These are phyloP conservation scores for Euborellia annulipes DNA, from an alignment of 1,140 invertebrate species.

Conservation along the genomic window DNA sequence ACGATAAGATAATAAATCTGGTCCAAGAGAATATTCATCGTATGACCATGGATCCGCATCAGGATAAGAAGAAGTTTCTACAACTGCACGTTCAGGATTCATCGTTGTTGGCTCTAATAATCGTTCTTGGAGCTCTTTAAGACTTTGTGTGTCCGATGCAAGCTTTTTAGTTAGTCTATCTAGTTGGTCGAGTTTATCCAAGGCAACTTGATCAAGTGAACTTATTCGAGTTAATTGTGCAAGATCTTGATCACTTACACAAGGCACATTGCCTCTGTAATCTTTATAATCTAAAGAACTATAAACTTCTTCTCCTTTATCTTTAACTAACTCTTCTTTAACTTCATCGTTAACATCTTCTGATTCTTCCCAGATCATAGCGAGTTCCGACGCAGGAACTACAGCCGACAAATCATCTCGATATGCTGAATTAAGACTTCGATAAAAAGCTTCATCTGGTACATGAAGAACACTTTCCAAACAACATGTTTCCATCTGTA, in stretches of 20 bases:
- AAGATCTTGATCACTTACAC: conserved; percentile 59
- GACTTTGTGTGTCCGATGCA: conserved; percentile 59
- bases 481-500: conserved; percentile 22
- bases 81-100: no score
- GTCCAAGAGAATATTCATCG: no score
- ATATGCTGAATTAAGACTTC: conserved; percentile 73
- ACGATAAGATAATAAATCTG: no score
- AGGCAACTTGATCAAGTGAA: conserved; percentile 54
- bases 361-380: conserved; percentile 64
- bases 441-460: conserved; percentile 75
- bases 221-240: conserved; percentile 55
- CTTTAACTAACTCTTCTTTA: conserved; percentile 21
- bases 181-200: conserved; percentile 61
- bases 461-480: conserved; percentile 20
- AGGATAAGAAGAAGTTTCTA: no score
- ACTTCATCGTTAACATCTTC: conserved; percentile 29
- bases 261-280: conserved; percentile 54
- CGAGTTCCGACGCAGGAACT: conserved; percentile 42
- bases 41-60: no score
- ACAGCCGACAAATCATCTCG: conserved; percentile 44
- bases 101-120: conserved; percentile 26
- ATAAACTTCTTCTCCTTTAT: conserved; percentile 48
- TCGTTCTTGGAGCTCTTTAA: conserved; percentile 54
- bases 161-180: conserved; percentile 57
- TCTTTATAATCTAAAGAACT: conserved; percentile 63